These are phyloP conservation scores for Trichonephila inaurata DNA, from an alignment of 1,140 invertebrate species.

Conservation along the genomic window DNA sequence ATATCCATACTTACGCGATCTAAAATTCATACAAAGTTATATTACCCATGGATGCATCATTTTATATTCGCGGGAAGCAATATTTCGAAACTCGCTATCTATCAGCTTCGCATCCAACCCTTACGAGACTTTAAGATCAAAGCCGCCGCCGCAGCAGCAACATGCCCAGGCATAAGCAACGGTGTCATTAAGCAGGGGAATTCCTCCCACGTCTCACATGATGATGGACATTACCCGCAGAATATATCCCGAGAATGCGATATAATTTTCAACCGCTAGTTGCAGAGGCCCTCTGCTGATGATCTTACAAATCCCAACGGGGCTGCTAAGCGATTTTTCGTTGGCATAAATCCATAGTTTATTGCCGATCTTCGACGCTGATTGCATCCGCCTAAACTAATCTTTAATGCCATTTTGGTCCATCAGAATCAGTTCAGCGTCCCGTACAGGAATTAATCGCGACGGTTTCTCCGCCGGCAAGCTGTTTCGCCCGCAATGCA, in stretches of 20 bases:
- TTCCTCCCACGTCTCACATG: constrained; percentile 1
- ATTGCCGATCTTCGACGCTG: constrained; percentile 68
- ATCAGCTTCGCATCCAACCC: neutral
- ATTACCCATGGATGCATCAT: too few species aligned
- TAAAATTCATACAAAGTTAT: too few species aligned
- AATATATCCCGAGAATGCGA: constrained; percentile 35
- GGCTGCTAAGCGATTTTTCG: constrained; percentile 70
- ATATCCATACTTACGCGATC: too few species aligned
- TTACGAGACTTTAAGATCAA: constrained; percentile 23
- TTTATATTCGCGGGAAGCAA: too few species aligned
- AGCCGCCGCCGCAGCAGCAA: neutral
- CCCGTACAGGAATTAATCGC: constrained; percentile 52
- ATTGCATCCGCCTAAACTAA: constrained; percentile 73
- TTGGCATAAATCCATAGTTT: constrained; percentile 76
- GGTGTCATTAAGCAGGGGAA: constrained; percentile 5
- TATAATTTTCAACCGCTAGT: constrained; percentile 54
- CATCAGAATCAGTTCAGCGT: constrained; percentile 74
- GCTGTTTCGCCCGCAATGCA: constrained; percentile 69
- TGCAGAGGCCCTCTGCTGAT: constrained; percentile 37
- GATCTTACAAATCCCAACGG: constrained; percentile 39
- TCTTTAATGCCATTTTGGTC: constrained; percentile 72
- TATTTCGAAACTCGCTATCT: too few species aligned
- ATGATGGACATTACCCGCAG: constrained; percentile 51
- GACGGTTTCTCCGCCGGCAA: neutral
- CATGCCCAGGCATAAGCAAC: neutral